Conservation (phyloP, 1,140 invertebrate genomes). For the Bursaphelenchus mucronatus region DNA sequence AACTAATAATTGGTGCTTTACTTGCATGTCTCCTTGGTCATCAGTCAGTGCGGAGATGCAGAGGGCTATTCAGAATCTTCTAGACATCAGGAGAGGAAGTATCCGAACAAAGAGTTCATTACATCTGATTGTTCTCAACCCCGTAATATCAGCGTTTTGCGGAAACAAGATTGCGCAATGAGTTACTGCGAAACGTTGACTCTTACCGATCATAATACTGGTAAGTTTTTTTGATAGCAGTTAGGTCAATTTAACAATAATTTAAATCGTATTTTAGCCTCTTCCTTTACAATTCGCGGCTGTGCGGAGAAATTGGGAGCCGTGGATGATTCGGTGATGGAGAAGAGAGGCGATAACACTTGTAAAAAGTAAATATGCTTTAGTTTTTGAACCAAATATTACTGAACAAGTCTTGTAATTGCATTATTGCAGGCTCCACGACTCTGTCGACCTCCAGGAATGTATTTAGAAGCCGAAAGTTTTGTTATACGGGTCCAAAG, state of each 20-base stretch:
- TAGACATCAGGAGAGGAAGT: conserved; percentile 36
- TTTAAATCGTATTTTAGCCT: conserved; percentile 22
- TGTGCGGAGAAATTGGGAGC: conserved; percentile 53
- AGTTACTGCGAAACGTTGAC: conserved; percentile 48
- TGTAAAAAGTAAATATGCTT: conserved; percentile 27
- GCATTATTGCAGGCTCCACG: conserved; percentile 36
- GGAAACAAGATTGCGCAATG: conserved; percentile 36
- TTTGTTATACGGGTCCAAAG: conserved; percentile 44
- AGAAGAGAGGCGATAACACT: conserved; percentile 39
- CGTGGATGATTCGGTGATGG: conserved; percentile 33
- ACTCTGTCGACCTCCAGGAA: conserved; percentile 51
- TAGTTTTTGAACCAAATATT: conserved; percentile 24
- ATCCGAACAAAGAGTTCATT: conserved; percentile 32
- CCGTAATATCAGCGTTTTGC: conserved; percentile 29
- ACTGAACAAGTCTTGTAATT: conserved; percentile 5
- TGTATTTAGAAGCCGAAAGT: conserved; percentile 49
- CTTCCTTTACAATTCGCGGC: conserved; percentile 47
- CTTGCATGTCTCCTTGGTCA: conserved; percentile 28
- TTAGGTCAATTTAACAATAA: conserved; percentile 6
- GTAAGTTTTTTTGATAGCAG: conserved; percentile 10
- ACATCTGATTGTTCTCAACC: conserved; percentile 35
- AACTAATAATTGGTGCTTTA: conserved; percentile 33
- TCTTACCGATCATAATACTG: conserved; percentile 47
- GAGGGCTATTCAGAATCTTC: conserved; percentile 31
- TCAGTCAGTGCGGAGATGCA: conserved; percentile 21